phyloP scores from a whole-genome alignment of 92 coral and sea anemone genomes.

The Epizoanthus rinbou region DNA sequence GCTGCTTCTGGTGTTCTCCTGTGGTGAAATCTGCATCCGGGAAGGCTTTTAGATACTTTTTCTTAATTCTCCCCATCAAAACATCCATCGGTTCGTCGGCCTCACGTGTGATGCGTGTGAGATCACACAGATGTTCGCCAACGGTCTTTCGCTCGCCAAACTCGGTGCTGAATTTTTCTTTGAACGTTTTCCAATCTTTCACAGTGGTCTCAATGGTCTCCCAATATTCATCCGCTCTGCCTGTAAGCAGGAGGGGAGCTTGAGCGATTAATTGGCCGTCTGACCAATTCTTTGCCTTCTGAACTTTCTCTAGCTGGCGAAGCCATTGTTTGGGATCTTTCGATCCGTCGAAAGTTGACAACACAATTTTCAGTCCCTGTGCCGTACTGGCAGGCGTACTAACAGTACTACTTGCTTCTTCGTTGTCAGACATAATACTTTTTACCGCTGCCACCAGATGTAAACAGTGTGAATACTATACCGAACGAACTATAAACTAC shows the following conservation, averaged over 20 bases:
- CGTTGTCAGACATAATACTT: too few relatives aligned
- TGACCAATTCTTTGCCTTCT: conserved; percentile 52
- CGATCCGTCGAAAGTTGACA: conserved; percentile 52
- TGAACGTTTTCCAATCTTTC: conserved; percentile 49
- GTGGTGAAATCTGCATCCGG: conserved; percentile 34
- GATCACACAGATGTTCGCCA: not conserved
- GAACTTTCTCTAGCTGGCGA: conserved; percentile 53
- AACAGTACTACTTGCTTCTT: not conserved
- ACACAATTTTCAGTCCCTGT: conserved; percentile 46
- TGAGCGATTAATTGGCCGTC: conserved; percentile 33
- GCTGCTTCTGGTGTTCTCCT: conserved; percentile 38
- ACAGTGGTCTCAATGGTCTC: conserved; percentile 47
- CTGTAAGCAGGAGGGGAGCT: conserved; percentile 46
- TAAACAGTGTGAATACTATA: not conserved
- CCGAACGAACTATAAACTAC: too few relatives aligned
- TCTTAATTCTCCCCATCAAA: conserved; percentile 43
- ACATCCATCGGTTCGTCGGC: conserved; percentile 43
- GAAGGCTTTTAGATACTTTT: conserved; percentile 46
- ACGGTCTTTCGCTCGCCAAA: conserved; percentile 11
- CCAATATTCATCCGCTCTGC: conserved; percentile 58
- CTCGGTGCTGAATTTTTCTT: conserved; percentile 47
- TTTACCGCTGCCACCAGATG: conserved; percentile 8
- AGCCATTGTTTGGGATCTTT: conserved; percentile 53
- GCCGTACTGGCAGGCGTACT: not conserved
- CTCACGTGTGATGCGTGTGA: conserved; percentile 35